phyloP scores from a whole-genome alignment of 2,113 vertebrate species.

The Thinocorus orbignyianus region DNA sequence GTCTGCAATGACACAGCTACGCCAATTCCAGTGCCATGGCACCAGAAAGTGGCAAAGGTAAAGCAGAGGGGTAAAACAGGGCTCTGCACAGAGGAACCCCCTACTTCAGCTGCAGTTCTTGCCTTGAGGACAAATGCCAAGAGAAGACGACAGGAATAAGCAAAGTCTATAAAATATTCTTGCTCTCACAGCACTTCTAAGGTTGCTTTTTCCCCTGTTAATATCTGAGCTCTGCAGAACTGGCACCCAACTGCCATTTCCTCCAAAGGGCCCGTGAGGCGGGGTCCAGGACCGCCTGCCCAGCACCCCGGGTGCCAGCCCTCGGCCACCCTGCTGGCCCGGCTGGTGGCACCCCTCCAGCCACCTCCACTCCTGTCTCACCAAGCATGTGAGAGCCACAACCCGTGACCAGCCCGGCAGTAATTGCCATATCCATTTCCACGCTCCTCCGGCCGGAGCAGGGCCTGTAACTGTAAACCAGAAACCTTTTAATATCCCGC shows the following conservation, averaged over 20 bases:
- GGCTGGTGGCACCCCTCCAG: slow-evolving; percentile 22
- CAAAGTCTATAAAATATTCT: background rate
- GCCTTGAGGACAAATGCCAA: background rate
- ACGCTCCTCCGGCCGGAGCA: background rate
- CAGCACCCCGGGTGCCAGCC: background rate
- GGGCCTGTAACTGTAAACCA: slow-evolving; percentile 21
- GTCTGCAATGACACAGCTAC: accelerated
- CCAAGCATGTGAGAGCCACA: slow-evolving; percentile 2
- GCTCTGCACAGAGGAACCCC: too few relatives aligned
- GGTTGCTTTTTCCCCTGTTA: background rate
- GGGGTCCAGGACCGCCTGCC: background rate
- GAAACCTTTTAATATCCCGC: background rate
- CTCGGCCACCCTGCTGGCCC: background rate
- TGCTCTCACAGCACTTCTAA: background rate
- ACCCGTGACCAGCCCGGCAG: background rate
- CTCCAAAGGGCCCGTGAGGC: background rate
- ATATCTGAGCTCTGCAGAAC: background rate
- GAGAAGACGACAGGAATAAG: background rate
- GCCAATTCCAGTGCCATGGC: too few relatives aligned
- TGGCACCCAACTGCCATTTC: accelerated
- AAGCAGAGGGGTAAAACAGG: background rate
- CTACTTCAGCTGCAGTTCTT: background rate
- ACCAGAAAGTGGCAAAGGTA: accelerated
- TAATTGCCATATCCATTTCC: background rate
- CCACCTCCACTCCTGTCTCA: slow-evolving; percentile 27